Base-by-base conservation (phyloP, 1,140 invertebrate species). In the Acromyrmex echinatior region DNA sequence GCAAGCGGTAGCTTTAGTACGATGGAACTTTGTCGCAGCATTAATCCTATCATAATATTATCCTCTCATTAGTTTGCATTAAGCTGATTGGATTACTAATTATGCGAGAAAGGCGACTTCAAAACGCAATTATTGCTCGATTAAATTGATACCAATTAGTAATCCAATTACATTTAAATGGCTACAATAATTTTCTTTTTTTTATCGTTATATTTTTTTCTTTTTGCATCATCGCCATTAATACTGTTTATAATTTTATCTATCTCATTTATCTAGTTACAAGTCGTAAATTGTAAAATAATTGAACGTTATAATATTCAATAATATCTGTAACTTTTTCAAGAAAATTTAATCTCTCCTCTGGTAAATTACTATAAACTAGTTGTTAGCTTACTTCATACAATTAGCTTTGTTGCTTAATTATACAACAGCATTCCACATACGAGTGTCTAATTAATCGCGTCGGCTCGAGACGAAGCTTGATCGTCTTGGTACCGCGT, bases 371-470 rank as follows among this genome's bases (percentile, higher is more conserved):
- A 14, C 28, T 21, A 31, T 21, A 79, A 51, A 66, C n/a, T 45
- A 45, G 2, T 9, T 35, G n/a, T n/a, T 21, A 14, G 28, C 9
- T 79, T 79, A 53, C 14, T 68, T 68, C 18, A 10, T 9, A 21
- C 51, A 35, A 49, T 70, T 70, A 49, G 6, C 25, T 60, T 73
- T 31, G 21, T 31, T 21, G 68, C 21, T 82, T 82, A 74, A 74
- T 82, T 82, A 60, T 28, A 25, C 35, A 18, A 82, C 18, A 21
- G 25, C 12, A 10, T 49, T 74, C 25, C 10, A 49, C 4, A 82
- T 56, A 82, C 68, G 56, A 62, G 68, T 21, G 21, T 73, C 80
- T 82, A 74, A 82, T 82, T 82, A 82, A 82, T 74, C 25, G 39
- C 14, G 53, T 82, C 39, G 25, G 18, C 35, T 77, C 35, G 56